phyloP scores from a whole-genome alignment of 2,797 vertebrate genomes.

The Podargus strigoides region DNA sequence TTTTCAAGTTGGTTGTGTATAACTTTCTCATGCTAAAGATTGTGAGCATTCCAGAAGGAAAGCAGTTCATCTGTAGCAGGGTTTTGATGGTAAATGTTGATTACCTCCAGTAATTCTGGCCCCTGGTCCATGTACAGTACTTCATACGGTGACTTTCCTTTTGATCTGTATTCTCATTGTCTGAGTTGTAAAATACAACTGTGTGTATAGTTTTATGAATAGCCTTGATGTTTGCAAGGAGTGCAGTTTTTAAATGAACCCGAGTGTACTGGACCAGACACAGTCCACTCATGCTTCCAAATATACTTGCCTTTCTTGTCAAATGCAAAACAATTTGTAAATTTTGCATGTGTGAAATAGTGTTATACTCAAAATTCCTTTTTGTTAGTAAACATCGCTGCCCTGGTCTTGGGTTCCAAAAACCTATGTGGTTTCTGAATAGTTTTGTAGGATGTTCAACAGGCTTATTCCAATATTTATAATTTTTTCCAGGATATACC shows the following conservation, averaged over 20 bases:
- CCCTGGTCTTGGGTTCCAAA: neutral
- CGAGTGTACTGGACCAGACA: neutral
- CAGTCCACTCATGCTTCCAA: neutral
- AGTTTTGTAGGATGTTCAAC: neutral
- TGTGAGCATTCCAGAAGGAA: slow-evolving; percentile 71
- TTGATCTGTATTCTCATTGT: neutral
- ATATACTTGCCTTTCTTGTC: neutral
- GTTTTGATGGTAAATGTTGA: slow-evolving; percentile 59
- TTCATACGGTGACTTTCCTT: neutral
- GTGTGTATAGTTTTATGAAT: neutral
- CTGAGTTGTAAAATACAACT: neutral
- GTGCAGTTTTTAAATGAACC: neutral
- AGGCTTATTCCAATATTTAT: neutral
- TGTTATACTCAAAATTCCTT: neutral
- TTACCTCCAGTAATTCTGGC: slow-evolving; percentile 42
- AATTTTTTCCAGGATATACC: neutral
- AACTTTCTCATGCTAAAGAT: slow-evolving; percentile 75
- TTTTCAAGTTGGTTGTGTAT: slow-evolving; percentile 79
- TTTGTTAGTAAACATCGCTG: neutral
- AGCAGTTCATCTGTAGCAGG: slow-evolving; percentile 30
- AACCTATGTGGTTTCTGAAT: neutral
- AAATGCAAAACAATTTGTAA: neutral
- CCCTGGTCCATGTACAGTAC: neutral
- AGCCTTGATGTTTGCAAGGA: neutral
- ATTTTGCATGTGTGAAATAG: neutral